These are phyloP conservation scores for Leptocoma aspasia DNA, from an alignment of 2,113 vertebrate species.

Conservation along the genomic window DNA sequence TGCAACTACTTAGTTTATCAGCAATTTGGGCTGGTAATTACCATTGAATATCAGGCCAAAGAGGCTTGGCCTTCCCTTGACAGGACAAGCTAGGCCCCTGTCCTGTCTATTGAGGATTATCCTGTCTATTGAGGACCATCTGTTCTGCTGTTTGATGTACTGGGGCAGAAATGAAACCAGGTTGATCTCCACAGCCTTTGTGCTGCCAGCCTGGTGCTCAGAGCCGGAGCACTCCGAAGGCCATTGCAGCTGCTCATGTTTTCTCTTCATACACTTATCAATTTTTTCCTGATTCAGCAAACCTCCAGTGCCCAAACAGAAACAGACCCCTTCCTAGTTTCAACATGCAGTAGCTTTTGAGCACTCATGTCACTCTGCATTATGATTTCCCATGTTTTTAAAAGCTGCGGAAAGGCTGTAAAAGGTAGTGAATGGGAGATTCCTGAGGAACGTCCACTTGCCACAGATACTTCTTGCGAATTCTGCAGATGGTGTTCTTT, in stretches of 20 bases:
- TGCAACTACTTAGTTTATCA: not conserved
- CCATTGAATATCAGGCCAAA: not conserved
- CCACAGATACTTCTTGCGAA: not conserved
- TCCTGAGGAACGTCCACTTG: not conserved
- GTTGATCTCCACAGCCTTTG: not conserved
- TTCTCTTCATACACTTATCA: not conserved
- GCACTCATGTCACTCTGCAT: not conserved
- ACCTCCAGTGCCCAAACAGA: not conserved
- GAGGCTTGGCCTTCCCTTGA: not conserved
- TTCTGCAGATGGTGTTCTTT: not conserved
- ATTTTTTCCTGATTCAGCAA: not conserved
- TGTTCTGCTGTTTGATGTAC: not conserved
- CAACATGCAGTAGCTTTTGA: not conserved
- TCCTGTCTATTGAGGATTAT: not conserved
- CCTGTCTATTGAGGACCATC: fast-evolving
- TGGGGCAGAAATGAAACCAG: not conserved
- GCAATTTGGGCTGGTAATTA: not conserved
- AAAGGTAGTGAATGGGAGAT: not conserved
- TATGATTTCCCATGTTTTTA: not conserved
- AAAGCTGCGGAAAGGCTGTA: not conserved
- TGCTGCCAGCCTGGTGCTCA: not conserved
- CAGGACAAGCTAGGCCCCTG: not conserved
- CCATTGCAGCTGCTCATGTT: not conserved
- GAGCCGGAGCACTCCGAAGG: fast-evolving
- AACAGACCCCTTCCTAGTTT: not conserved